These are phyloP conservation scores for Colletes latitarsis DNA, from an alignment of 1,140 invertebrate species.

Conservation along the genomic window DNA sequence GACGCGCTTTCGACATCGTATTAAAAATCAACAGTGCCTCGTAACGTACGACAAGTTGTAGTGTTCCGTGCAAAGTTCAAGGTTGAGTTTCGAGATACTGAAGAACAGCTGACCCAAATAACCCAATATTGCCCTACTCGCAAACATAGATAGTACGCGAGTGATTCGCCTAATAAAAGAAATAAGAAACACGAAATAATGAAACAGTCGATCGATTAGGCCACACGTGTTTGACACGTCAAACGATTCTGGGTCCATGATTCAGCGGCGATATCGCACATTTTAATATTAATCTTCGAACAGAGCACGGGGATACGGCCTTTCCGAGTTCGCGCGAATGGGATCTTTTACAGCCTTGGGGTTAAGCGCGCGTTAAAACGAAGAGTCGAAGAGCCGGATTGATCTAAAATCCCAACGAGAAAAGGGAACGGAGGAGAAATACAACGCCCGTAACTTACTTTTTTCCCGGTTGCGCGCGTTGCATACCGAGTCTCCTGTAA, in stretches of 20 bases:
- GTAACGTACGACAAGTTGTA: too few species aligned
- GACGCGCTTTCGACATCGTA: too few species aligned
- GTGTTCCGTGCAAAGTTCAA: too few species aligned
- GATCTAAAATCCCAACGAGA: neutral
- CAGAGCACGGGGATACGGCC: neutral
- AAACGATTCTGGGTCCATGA: neutral
- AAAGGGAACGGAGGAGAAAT: neutral
- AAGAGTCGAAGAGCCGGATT: neutral
- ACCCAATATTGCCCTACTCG: too few species aligned
- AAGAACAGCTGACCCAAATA: too few species aligned
- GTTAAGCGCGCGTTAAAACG: neutral
- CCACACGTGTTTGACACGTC: constrained; percentile 4
- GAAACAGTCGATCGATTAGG: neutral
- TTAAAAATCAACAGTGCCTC: too few species aligned
- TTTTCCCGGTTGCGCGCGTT: too few species aligned
- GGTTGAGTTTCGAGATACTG: too few species aligned
- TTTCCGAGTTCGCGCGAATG: constrained; percentile 18
- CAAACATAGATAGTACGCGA: too few species aligned
- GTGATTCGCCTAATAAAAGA: too few species aligned
- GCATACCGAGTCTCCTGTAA: constrained; percentile 10
- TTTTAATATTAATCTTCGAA: constrained; percentile 45
- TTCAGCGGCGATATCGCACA: constrained; percentile 19
- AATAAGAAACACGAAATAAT: too few species aligned
- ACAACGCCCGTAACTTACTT: neutral
- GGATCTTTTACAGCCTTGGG: constrained; percentile 33